phyloP scores from a whole-genome alignment of 2,113 vertebrate genomes.

The Uropsilus gracilis region DNA sequence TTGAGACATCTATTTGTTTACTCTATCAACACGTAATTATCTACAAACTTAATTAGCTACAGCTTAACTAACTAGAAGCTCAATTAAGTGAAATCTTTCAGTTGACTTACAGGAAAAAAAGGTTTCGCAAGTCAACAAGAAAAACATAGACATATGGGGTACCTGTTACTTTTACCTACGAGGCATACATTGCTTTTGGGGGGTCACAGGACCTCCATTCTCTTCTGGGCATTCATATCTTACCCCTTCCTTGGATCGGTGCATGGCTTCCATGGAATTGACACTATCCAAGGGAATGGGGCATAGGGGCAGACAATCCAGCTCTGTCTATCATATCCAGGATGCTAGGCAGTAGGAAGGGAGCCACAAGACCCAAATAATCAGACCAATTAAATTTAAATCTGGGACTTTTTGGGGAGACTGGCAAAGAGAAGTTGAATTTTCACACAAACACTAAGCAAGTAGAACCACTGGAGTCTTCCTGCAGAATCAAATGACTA shows the following conservation, averaged over 20 bases:
- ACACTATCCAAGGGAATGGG: rapidly evolving
- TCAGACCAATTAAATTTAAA: not conserved
- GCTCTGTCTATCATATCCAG: not conserved
- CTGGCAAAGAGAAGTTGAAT: not conserved
- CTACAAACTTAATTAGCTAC: not conserved
- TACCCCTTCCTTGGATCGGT: not conserved
- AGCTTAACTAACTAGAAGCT: constrained; percentile 37
- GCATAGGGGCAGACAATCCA: not conserved
- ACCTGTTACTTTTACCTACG: not conserved
- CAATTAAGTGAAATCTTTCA: not conserved
- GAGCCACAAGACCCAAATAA: not conserved
- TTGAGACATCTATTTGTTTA: not conserved
- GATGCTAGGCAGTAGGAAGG: not conserved
- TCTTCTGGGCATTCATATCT: not conserved
- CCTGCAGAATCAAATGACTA: not conserved
- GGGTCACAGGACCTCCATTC: not conserved
- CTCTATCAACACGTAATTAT: constrained; percentile 7
- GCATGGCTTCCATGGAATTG: not conserved
- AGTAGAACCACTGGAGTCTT: not conserved
- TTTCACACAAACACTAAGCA: not conserved
- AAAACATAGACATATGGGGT: not conserved
- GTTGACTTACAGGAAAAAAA: not conserved
- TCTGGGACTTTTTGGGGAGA: not conserved
- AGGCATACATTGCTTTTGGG: not conserved
- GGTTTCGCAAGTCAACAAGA: not conserved